A percentile compares a stretch with the other conserved stretches of the same genome.
These are phyloP conservation scores for Oscheius onirici DNA, from an alignment of 2,888 invertebrate genomes.

Conservation along the genomic window DNA sequence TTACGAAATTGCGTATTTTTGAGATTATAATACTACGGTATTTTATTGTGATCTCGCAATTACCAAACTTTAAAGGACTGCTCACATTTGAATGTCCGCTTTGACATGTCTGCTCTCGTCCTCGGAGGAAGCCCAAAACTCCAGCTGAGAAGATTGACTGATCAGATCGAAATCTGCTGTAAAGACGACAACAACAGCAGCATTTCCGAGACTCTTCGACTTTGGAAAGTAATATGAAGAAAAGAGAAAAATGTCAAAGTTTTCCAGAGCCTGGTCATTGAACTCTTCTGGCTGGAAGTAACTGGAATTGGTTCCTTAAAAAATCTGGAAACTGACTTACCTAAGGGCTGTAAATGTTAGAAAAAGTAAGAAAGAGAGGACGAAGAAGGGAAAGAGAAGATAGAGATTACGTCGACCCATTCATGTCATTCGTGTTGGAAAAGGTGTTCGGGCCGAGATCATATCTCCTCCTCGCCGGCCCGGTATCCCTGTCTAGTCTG, in stretches of 20 bases:
- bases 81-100: neutral
- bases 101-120: neutral
- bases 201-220: conserved; percentile 27
- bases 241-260: conserved; percentile 22
- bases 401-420: conserved; percentile 18
- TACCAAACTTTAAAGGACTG: neutral
- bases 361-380: neutral
- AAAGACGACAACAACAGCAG: conserved; percentile 21
- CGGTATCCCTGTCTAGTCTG: neutral
- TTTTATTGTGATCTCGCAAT: too few relatives aligned
- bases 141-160: neutral
- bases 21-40: too few relatives aligned
- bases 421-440: neutral
- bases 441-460: neutral
- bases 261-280: neutral
- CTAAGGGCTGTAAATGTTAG: neutral
- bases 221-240: conserved; percentile 23
- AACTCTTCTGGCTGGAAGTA: conserved; percentile 12
- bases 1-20: too few relatives aligned
- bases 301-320: neutral
- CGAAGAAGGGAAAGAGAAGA: neutral
- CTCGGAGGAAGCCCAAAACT: conserved; percentile 1
- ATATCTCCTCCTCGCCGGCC: neutral
- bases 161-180: conserved; percentile 25
- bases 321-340: neutral